Conservation (phyloP, 2,113 vertebrate genomes). For the Halcyon malimbica region DNA sequence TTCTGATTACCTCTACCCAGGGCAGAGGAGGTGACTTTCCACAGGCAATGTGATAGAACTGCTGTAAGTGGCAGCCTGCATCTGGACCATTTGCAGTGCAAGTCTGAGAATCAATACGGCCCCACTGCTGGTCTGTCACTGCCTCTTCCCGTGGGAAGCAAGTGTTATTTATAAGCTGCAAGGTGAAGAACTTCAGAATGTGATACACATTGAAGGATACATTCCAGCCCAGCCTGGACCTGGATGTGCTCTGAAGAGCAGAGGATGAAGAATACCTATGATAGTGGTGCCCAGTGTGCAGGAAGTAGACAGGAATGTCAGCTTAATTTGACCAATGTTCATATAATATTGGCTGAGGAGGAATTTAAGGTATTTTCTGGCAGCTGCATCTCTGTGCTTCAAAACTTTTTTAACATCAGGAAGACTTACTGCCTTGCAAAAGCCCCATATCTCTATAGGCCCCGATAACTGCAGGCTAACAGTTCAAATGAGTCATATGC, state of each 20-base stretch:
- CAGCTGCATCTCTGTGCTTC: background rate
- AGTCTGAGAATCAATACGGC: fast-evolving
- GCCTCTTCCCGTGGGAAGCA: background rate
- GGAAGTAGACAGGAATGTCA: background rate
- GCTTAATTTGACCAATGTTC: background rate
- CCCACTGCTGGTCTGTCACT: background rate
- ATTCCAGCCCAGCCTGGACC: background rate
- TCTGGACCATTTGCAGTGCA: background rate
- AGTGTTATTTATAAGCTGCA: background rate
- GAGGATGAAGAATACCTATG: background rate
- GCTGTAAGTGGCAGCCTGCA: background rate
- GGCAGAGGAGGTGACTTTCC: background rate
- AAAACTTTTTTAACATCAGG: background rate
- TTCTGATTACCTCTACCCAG: background rate
- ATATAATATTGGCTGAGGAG: background rate
- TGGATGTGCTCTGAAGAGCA: background rate
- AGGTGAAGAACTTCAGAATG: background rate
- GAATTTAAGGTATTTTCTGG: background rate
- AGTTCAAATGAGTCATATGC: background rate
- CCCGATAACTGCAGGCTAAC: background rate
- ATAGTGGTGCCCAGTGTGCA: background rate
- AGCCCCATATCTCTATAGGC: background rate
- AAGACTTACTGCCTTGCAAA: background rate
- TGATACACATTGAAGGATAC: fast-evolving
- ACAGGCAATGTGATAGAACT: background rate